Evolutionary conservation across 2,113 vertebrate species (phyloP), one percentile per base, ranked within the genome.

Genomic region (Stegostoma tigrinum): DNA sequence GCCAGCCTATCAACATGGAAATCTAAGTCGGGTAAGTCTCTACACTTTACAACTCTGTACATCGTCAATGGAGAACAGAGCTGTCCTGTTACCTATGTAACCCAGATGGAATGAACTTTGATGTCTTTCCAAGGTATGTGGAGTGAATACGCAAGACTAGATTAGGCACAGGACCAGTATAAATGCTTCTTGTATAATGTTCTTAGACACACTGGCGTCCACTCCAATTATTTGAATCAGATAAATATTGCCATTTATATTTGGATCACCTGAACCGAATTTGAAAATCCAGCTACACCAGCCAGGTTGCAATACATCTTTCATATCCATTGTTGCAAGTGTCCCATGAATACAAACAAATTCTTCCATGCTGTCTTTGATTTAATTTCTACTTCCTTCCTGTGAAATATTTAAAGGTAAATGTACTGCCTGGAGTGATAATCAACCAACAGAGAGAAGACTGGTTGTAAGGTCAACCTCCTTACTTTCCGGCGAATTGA

Each of bases 241-340:
- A 42, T 93, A 93, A 93, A 93, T 93, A 93, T 93, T 93, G 89
- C 61, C 64, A 66, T 93, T 93, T 67, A 93, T 66, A 93, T n/a
- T 93, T 93, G 89, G 89, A 91, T 91, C 34, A 66, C 89, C 64
- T 66, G 89, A 19, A 38, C 38, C 66, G 61, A 93, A 66, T 21
- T 93, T 93, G 34, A 93, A 93, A 7, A 19, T 66, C 61, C n/a
- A 66, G 30, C 55, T 90, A 21, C 30, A 64, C 5, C 61, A 93
- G 61, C n/a, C 30, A 91, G 87, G 87, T 91, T n/a, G 87, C 30
- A 21, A n/a, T 66, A 30, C 30, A 5, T 91, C 89, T 91, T 91
- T 66, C 55, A 64, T 38, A n/a, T 38, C 34, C 17, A 64, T 64
- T 93, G 34, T n/a, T 38, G 55, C n/a, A 66, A 10, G 89, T 23